Evolutionary conservation across 2,888 invertebrate genomes (phyloP).

Genomic region (Myopa tessellatipennis): DNA sequence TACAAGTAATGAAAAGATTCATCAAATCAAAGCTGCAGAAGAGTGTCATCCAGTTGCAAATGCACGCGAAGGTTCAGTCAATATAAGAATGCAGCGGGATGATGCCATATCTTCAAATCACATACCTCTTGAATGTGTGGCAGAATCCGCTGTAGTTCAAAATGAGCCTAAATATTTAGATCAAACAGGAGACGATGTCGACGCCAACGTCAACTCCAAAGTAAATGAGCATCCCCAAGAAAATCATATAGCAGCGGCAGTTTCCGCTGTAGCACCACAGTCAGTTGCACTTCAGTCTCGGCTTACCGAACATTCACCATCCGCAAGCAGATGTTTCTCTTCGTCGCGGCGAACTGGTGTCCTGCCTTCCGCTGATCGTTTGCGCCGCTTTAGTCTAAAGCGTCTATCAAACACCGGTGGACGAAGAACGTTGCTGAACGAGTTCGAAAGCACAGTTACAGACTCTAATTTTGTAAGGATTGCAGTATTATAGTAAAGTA

Average conservation of each 20-base stretch:
- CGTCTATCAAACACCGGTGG: constrained; percentile 35
- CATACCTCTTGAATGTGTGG: too few species aligned
- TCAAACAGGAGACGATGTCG: too few species aligned
- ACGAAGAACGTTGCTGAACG: constrained; percentile 44
- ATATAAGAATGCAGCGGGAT: too few species aligned
- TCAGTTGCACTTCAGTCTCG: not conserved
- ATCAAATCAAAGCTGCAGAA: too few species aligned
- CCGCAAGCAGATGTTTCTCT: not conserved
- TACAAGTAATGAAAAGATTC: too few species aligned
- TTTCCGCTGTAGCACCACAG: not conserved
- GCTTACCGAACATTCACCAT: not conserved
- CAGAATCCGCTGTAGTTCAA: not conserved
- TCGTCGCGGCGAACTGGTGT: constrained; percentile 29
- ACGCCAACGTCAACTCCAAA: too few species aligned
- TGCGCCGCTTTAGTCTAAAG: constrained; percentile 46
- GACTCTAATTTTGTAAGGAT: constrained; percentile 45
- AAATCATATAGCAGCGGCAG: not conserved
- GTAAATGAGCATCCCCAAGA: not conserved
- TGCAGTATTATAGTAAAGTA: constrained; percentile 1
- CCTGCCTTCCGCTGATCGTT: constrained; percentile 39
- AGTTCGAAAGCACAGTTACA: constrained; percentile 47
- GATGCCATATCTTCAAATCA: too few species aligned
- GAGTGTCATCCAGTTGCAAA: too few species aligned
- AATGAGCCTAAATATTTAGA: not conserved
- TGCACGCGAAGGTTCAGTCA: too few species aligned